Evolutionary conservation across 2,113 vertebrate species (phyloP), one percentile per base, ranked within the genome.

Genomic region (Thinocorus orbignyianus): DNA sequence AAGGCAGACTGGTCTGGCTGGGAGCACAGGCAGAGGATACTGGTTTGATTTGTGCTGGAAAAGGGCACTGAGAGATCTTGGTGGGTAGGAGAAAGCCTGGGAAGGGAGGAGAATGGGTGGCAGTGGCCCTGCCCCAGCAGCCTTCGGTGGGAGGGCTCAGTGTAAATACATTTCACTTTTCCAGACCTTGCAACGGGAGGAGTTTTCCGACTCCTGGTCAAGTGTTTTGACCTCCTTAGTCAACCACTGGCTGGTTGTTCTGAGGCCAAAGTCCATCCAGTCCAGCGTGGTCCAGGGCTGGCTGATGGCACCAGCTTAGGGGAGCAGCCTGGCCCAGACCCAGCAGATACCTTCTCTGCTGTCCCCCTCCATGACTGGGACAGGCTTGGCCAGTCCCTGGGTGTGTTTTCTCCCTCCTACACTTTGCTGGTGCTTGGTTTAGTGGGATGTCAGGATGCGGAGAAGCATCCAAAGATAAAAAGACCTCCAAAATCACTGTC

Each of bases 221-320:
- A 81, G 37, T 3, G 51, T 70, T 68, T 71, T 54, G 69, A 58
- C 55, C 65, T 87, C 26, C 0, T 95, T 84, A 76, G 57, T 92
- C 86, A 94, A 3, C 39, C 58, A 9, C 52, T 11, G 35, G 12
- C 66, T 23, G 66, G 30, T 78, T 61, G 84, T 61, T 87, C 62
- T 8, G 85, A 71, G 92, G 77, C 55, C 95, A 91, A 87, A 93
- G 92, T 93, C 88, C 94, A 84, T 31, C 62, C 57, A 71, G 55
- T 9, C 31, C 54, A 5, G 31, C 5, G 49, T 26, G 66, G 52
- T 58, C 54, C 22, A 4, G 24, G 52, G 52, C 68, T 62, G 66
- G 24, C 62, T 30, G 49, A 62, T 52, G 55, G 51, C 74, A 77
- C 62, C 57, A 10, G 25, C 62, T 33, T 19, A 11, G 68, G 42